phyloP scores from a whole-genome alignment of 2,113 vertebrate species.

The Capreolus pygargus region DNA sequence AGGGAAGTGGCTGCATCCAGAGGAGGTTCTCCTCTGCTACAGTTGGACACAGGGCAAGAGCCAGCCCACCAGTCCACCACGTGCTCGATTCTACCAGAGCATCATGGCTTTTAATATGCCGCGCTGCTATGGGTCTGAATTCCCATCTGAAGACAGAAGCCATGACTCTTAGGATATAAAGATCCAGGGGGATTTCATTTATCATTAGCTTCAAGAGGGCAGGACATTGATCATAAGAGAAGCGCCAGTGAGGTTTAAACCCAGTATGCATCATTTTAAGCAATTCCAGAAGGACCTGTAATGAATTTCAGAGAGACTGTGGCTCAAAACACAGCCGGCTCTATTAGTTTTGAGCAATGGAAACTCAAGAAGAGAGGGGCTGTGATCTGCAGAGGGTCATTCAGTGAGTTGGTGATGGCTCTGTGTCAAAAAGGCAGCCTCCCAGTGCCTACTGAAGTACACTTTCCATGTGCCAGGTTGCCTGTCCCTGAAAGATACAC shows the following conservation, averaged over 20 bases:
- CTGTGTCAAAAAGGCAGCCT: fast-evolving
- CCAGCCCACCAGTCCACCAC: background rate
- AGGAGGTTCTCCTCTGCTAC: background rate
- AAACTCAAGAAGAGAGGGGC: background rate
- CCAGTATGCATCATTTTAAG: background rate
- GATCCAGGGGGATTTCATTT: background rate
- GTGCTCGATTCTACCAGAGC: background rate
- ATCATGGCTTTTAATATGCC: fast-evolving
- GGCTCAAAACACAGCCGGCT: background rate
- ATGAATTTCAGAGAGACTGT: background rate
- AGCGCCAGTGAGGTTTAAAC: background rate
- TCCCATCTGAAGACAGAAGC: constrained; percentile 28
- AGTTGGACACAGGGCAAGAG: fast-evolving
- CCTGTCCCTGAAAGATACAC: background rate
- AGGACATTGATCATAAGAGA: background rate
- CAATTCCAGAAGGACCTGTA: background rate
- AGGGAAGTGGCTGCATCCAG: background rate
- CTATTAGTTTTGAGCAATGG: background rate
- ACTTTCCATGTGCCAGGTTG: fast-evolving
- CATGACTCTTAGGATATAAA: background rate
- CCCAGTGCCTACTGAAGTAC: fast-evolving
- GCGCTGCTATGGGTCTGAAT: background rate
- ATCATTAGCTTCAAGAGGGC: background rate
- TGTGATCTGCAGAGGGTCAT: background rate
- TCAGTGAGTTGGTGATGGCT: background rate